Evolutionary conservation across 2,113 vertebrate species (phyloP).

Genomic region (Morphnarchus princeps): DNA sequence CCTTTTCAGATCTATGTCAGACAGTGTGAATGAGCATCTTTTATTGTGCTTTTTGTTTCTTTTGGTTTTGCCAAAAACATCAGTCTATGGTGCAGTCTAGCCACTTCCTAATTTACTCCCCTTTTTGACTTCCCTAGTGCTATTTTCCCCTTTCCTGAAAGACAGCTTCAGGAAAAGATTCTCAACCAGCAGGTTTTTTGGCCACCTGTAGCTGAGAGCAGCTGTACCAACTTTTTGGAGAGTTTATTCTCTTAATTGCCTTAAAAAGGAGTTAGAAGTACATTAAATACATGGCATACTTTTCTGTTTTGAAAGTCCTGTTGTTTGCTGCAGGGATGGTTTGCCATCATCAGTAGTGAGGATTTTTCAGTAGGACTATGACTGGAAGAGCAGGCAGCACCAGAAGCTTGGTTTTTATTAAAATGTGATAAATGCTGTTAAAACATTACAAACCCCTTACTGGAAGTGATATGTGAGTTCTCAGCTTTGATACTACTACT

Average conservation of each 20-base stretch:
- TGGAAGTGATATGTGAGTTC: neutral
- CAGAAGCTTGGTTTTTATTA: neutral
- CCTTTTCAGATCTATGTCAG: neutral
- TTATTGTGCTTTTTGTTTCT: neutral
- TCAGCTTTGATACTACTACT: neutral
- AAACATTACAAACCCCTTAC: neutral
- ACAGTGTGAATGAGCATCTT: neutral
- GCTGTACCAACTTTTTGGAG: neutral
- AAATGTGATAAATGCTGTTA: neutral
- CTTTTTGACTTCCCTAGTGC: neutral
- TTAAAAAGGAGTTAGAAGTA: neutral
- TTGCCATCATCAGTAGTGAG: neutral
- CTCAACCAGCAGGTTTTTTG: neutral
- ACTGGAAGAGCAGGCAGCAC: neutral
- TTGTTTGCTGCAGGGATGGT: neutral
- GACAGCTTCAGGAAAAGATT: neutral
- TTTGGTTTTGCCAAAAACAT: rapidly evolving
- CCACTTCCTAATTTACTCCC: neutral
- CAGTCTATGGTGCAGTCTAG: neutral
- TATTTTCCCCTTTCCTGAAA: neutral
- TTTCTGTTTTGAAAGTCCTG: neutral
- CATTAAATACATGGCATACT: neutral
- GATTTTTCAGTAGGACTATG: neutral
- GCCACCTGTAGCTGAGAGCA: neutral
- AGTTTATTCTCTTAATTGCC: neutral